phyloP scores from a whole-genome alignment of 1,140 invertebrate species.

The Sitophilus oryzae region DNA sequence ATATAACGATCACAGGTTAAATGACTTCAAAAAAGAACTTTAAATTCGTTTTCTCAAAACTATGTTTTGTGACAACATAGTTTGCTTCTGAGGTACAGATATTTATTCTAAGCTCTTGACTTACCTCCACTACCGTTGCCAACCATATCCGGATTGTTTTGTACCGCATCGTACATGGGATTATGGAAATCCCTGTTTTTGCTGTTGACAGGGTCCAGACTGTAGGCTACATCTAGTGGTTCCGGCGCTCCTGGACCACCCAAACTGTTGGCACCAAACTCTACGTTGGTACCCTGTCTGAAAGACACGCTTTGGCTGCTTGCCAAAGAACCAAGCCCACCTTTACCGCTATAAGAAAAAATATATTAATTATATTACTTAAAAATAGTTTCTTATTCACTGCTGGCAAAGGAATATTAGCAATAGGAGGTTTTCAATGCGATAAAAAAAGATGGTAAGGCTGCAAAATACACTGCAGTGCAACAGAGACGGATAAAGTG shows the following conservation, averaged over 20 bases:
- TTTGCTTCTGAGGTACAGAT: too few relatives aligned
- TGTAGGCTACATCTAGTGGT: constrained; percentile 67
- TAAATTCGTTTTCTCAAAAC: too few relatives aligned
- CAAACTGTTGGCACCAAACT: constrained; percentile 68
- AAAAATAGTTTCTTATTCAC: not conserved
- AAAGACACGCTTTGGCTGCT: constrained; percentile 92
- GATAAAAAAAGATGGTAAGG: too few relatives aligned
- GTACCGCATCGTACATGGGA: constrained; percentile 90
- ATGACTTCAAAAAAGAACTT: too few relatives aligned
- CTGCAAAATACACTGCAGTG: too few relatives aligned
- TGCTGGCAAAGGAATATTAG: too few relatives aligned
- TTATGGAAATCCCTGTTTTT: constrained; percentile 89
- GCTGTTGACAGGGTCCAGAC: constrained; percentile 60
- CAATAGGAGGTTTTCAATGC: too few relatives aligned
- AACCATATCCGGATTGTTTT: constrained; percentile 50
- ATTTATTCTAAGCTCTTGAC: too few relatives aligned
- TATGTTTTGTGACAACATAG: too few relatives aligned
- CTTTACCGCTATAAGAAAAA: constrained; percentile 55
- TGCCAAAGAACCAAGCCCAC: constrained; percentile 66
- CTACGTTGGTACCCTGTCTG: constrained; percentile 88
- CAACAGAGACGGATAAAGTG: too few relatives aligned
- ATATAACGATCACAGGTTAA: too few relatives aligned
- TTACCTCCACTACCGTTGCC: constrained; percentile 54
- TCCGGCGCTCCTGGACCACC: constrained; percentile 41
- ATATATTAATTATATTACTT: not conserved